Percentiles rank a stretch among this genome's conserved stretches.
Evolutionary conservation across 2,888 invertebrate genomes (phyloP).

Genomic region (Acanthococcus lagerstroemiae): DNA sequence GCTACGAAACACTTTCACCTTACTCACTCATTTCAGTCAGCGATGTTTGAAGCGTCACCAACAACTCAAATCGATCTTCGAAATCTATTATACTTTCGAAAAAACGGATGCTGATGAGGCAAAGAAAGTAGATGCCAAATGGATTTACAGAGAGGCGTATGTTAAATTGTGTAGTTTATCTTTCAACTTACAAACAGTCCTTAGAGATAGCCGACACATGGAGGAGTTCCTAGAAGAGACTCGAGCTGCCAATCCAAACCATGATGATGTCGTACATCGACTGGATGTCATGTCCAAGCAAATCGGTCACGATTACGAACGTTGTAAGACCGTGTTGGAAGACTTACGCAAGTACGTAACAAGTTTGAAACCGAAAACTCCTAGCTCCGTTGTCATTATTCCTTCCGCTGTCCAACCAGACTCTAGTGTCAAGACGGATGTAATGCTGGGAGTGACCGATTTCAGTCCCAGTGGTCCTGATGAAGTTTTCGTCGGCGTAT

Average conservation of each 20-base stretch:
- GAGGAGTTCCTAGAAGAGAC: slow-evolving; percentile 8
- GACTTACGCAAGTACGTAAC: slow-evolving; percentile 14
- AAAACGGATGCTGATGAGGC: not conserved
- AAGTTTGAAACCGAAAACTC: not conserved
- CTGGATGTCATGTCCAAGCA: not conserved
- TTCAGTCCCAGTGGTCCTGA: slow-evolving; percentile 9
- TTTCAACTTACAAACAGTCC: slow-evolving; percentile 10
- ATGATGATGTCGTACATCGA: not conserved
- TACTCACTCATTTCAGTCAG: not conserved
- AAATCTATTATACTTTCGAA: slow-evolving; percentile 8
- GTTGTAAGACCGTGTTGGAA: not conserved
- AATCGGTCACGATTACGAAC: not conserved
- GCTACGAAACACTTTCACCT: not conserved
- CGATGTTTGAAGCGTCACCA: not conserved
- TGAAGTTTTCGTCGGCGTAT: slow-evolving; percentile 16
- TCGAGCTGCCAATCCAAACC: not conserved
- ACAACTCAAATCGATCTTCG: slow-evolving; percentile 2
- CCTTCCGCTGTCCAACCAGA: not conserved
- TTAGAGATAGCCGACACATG: slow-evolving; percentile 6
- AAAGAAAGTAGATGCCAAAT: not conserved
- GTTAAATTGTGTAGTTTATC: slow-evolving; percentile 13
- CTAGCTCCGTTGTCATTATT: too few relatives aligned
- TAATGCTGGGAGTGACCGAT: slow-evolving; percentile 2
- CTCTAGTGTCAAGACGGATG: not conserved
- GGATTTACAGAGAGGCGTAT: slow-evolving; percentile 17